These are phyloP conservation scores for Tachuris rubrigastra DNA, from an alignment of 2,113 vertebrate species.

Conservation along the genomic window DNA sequence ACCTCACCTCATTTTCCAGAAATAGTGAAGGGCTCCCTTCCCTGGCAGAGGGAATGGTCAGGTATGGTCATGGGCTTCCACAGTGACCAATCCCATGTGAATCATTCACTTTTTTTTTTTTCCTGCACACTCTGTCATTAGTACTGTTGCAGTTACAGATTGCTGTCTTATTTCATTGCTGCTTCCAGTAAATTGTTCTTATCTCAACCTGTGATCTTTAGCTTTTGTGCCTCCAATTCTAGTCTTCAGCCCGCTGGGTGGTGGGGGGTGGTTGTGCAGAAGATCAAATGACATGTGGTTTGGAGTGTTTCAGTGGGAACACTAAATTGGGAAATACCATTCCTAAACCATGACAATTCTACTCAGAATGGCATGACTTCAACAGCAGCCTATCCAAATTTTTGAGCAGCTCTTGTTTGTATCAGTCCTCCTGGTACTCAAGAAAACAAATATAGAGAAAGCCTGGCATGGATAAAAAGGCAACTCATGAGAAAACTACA, in stretches of 20 bases:
- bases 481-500: not conserved
- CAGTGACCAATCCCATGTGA: not conserved
- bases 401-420: not conserved
- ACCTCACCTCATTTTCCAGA: not conserved
- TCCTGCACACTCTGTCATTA: not conserved
- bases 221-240: not conserved
- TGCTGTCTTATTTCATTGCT: not conserved
- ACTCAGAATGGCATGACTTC: not conserved
- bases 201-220: not conserved
- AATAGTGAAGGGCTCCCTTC: not conserved
- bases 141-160: not conserved
- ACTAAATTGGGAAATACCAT: not conserved
- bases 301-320: not conserved
- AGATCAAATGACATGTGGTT: not conserved
- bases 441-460: not conserved
- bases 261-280: too few relatives aligned
- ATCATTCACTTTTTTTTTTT: not conserved
- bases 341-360: not conserved
- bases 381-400: not conserved
- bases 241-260: not conserved
- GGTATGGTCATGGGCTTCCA: not conserved
- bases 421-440: not conserved
- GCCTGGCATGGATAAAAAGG: not conserved
- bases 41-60: fast-evolving
- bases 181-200: not conserved